Conservation (phyloP, 2,113 vertebrate species). For the Crocuta crocuta region DNA sequence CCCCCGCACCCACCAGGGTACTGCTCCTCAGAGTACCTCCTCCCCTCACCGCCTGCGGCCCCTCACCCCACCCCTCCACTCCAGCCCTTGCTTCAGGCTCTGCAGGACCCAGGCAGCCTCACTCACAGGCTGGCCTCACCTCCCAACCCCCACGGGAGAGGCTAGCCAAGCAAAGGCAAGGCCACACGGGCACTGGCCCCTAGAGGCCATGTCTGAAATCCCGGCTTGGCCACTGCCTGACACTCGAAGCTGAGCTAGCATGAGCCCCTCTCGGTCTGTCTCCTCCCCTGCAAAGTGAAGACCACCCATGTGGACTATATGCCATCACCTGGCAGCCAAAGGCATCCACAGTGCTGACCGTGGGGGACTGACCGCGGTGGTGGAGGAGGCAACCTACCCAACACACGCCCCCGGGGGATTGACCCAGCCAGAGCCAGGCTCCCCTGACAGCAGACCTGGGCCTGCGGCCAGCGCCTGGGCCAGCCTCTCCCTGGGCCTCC, state of each 20-base stretch:
- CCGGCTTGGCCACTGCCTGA: neutral
- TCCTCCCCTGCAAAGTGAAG: neutral
- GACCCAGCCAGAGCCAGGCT: no score
- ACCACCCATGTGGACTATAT: rapidly evolving
- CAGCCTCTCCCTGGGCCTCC: neutral
- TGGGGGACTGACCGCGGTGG: no score
- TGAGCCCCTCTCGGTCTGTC: neutral
- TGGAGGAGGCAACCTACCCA: neutral
- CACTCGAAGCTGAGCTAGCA: neutral
- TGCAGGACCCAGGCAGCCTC: neutral
- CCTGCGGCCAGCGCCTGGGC: neutral
- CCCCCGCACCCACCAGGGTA: neutral
- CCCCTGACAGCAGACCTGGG: no score
- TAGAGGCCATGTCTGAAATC: no score
- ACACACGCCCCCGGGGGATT: neutral
- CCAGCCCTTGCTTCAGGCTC: neutral
- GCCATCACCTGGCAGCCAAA: neutral
- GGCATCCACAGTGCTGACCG: neutral
- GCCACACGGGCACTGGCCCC: no score
- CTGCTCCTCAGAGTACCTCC: no score
- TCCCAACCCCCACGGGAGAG: no score
- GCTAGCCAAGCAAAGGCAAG: neutral
- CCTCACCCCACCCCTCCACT: neutral
- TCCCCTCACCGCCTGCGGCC: neutral
- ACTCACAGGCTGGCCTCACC: neutral